Evolutionary conservation across 1,140 invertebrate species (phyloP).

Genomic region (Lordiphosa mommai): DNA sequence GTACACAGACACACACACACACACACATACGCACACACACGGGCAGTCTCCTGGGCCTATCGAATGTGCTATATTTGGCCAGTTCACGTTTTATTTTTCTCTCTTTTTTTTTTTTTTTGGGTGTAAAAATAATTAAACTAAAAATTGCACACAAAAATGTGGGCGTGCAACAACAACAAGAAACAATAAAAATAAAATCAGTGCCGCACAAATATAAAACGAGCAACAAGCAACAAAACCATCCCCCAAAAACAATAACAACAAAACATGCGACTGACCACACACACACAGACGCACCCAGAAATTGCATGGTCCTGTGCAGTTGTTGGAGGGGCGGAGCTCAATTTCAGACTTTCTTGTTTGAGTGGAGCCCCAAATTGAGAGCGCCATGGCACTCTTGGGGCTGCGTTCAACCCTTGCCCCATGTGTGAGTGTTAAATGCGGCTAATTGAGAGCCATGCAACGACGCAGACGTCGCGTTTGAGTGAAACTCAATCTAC

Average conservation of each 20-base stretch:
- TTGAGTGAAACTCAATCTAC: no score
- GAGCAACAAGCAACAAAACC: constrained; percentile 1
- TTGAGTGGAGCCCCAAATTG: no score
- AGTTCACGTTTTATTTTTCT: constrained; percentile 7
- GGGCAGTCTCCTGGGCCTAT: constrained; percentile 21
- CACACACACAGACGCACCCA: constrained; percentile 8
- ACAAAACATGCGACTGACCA: constrained; percentile 39
- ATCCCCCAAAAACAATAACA: constrained; percentile 13
- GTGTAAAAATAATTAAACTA: constrained; percentile 76
- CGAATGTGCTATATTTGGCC: constrained; percentile 50
- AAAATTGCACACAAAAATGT: constrained; percentile 76
- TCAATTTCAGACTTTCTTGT: no score
- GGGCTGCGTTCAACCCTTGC: constrained; percentile 31
- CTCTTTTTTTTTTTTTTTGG: constrained; percentile 9
- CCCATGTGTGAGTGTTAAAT: neutral
- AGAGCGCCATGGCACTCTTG: no score
- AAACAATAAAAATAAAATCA: constrained; percentile 62
- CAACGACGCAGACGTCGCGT: no score
- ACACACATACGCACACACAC: neutral
- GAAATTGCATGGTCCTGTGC: no score
- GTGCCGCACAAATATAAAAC: constrained; percentile 41
- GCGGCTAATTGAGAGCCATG: no score
- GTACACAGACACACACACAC: constrained; percentile 8
- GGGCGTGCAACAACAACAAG: constrained; percentile 6
- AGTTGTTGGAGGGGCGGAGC: no score